Evolutionary conservation across 2,888 invertebrate genomes (phyloP), one percentile per base, ranked within the genome.

Genomic region (Ennomos quercinarius): DNA sequence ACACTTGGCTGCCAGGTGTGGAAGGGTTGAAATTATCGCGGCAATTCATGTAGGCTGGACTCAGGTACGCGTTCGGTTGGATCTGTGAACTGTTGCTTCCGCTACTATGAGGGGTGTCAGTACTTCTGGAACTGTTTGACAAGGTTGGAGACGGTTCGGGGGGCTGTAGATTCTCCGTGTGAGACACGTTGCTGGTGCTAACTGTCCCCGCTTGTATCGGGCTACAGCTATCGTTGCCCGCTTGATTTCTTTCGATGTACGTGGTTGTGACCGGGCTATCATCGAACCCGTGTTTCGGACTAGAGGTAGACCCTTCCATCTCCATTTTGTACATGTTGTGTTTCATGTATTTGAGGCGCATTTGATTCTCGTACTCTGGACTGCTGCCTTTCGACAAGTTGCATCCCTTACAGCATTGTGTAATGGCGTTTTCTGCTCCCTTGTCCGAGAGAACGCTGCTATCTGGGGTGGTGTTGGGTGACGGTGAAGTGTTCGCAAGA

Each of bases 121-220:
- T 87, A 70, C 71, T 91, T 42, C 91, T 83, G 3, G 94, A 93
- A 69, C 94, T 93, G 55, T 87, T 93, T 0, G 94, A 94, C 43
- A 91, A 84, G 36, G 94, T 94, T 2, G 95, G 94, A n/a, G 95
- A 94, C 0, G 95, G 94, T 64, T 94, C 94, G 1, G 94, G 92
- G 2, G 86, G 89, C 62, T 83, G 89, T 51, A 92, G 67, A 1
- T 86, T 89, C 63, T 95, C 95, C 3, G 93, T 89, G 0, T 96
- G 95, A 0, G 96, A 95, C 40, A 96, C 96, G 73, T 96, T 95
- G 79, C 97, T 97, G 0, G 97, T 97, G 70, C 97, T 97, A 9
- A 97, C 96, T 0, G 97, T 95, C 0, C 97, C 97, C 6, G 96
- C 97, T 81, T 97, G 97, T 61, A 97, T 96, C 0, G 97, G 97